A percentile compares a stretch with the other conserved stretches of the same genome.
Evolutionary conservation across 2,113 vertebrate genomes (phyloP).

Genomic region (Passer domesticus): DNA sequence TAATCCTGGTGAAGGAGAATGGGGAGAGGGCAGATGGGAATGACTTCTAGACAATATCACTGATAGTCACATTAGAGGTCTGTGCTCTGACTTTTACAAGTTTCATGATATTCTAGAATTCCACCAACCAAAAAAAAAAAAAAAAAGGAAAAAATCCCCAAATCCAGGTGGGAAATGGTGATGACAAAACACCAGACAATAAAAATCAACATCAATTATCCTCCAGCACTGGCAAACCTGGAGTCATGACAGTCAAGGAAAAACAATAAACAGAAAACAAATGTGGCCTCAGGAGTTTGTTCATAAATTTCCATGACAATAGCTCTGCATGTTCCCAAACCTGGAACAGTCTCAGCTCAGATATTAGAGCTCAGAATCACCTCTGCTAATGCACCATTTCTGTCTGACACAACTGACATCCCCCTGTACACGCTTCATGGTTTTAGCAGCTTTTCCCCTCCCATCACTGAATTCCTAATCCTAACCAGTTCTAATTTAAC

Average conservation of each 20-base stretch:
- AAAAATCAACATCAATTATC: conserved; percentile 33
- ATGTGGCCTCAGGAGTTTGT: not conserved
- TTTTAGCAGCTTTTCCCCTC: conserved; percentile 39
- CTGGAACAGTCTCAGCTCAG: conserved; percentile 1
- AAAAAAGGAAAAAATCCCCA: not conserved
- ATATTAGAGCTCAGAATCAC: conserved; percentile 21
- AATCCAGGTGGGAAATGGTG: not conserved
- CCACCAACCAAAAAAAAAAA: not conserved
- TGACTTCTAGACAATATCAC: not conserved
- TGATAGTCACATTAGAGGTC: not conserved
- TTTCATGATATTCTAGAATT: not conserved
- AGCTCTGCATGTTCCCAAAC: not conserved
- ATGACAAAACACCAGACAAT: not conserved
- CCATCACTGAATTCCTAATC: conserved; percentile 60
- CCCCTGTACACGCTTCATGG: conserved; percentile 28
- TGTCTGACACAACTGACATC: conserved; percentile 17
- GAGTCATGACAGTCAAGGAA: conserved; percentile 44
- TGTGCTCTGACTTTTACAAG: not conserved
- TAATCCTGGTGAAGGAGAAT: not conserved
- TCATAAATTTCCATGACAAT: conserved; percentile 63
- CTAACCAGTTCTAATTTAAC: conserved; percentile 40
- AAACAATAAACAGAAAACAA: conserved; percentile 56
- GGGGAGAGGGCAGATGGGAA: not conserved
- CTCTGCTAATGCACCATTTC: conserved; percentile 38
- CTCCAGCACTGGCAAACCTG: conserved; percentile 7